Base-by-base conservation (phyloP, 1,140 invertebrate species). In the Batillaria attramentaria region DNA sequence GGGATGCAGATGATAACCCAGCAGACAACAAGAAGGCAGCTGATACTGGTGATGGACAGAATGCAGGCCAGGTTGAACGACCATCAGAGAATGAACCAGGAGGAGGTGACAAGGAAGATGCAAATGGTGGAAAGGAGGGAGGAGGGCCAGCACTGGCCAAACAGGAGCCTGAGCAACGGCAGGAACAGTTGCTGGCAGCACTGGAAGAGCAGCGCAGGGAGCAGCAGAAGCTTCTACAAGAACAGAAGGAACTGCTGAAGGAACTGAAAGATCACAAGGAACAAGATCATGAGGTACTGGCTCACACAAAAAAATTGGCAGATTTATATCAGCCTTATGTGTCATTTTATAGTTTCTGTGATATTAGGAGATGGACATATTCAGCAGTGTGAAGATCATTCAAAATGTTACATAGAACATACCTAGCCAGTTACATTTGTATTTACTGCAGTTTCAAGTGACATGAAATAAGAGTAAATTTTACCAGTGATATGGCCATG, bases 221-320 rank as follows among this genome's bases (percentile, higher is more conserved):
- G 85, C 91, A 94, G 28, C 92, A 94, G 80, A 83, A 83, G 60
- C 54, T 87, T 39, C 83, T 87, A 6, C 75, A 85, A 37, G 83
- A 87, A 72, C 87, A 88, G 79, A 86, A 84, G 62, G 81, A 92
- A 83, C 88, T 93, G 37, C 85, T 93, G 8, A 90, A 92, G 50
- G 91, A 94, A 85, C 87, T 94, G 60, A 91, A 93, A 75, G 81
- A 89, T 66, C 91, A 92, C 83, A 88, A 91, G 68, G 85, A 90
- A 41, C 57, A 70, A 41, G 37, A 70, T 2, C 68, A 70, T 42
- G 31, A 42, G 39, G 68, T 70, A n/a, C n/a, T n/a, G 70, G 75
- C 37, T 46, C 28, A 43, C 28, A 73, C n/a, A 68, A 20, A 60
- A 46, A 1, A 42, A 37, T 60, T 37, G 66, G 41, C 54, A 79